These are phyloP conservation scores for Arge pagana DNA, from an alignment of 2,888 invertebrate genomes.

Conservation along the genomic window DNA sequence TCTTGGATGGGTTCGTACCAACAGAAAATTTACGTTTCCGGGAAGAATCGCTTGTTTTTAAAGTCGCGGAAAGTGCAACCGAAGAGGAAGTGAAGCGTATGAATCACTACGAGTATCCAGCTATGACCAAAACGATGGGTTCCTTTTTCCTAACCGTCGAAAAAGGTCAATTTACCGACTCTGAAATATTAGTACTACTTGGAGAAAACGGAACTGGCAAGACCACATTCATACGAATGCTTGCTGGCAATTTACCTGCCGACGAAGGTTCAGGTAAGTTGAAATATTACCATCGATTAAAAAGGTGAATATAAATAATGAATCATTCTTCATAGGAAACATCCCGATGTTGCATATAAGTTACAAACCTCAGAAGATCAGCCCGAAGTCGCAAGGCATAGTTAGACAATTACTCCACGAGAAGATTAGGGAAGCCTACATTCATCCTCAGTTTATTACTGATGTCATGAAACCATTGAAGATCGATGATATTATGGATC, in stretches of 20 bases:
- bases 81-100: constrained; percentile 97
- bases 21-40: constrained; percentile 99
- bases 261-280: constrained; percentile 74
- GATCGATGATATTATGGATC: constrained; percentile 96
- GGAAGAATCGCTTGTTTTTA: constrained; percentile 95
- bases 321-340: constrained; percentile 59
- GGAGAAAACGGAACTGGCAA: constrained; percentile 99
- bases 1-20: constrained; percentile 98
- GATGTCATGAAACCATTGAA: constrained; percentile 99
- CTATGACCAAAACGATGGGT: constrained; percentile 86
- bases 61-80: constrained; percentile 96
- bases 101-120: constrained; percentile 95
- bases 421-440: constrained; percentile 95
- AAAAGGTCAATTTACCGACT: constrained; percentile 96
- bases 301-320: not conserved
- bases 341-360: constrained; percentile 94
- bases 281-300: constrained; percentile 10
- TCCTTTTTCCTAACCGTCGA: constrained; percentile 79
- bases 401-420: constrained; percentile 93
- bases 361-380: constrained; percentile 99
- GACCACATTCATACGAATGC: constrained; percentile 98
- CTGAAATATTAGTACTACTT: constrained; percentile 96
- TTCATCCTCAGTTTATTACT: constrained; percentile 97
- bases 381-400: constrained; percentile 92
- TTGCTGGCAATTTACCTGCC: constrained; percentile 93